Evolutionary conservation across 1,140 invertebrate genomes (phyloP), one percentile per base, ranked within the genome.

Genomic region (Dendrolimus kikuchii): DNA sequence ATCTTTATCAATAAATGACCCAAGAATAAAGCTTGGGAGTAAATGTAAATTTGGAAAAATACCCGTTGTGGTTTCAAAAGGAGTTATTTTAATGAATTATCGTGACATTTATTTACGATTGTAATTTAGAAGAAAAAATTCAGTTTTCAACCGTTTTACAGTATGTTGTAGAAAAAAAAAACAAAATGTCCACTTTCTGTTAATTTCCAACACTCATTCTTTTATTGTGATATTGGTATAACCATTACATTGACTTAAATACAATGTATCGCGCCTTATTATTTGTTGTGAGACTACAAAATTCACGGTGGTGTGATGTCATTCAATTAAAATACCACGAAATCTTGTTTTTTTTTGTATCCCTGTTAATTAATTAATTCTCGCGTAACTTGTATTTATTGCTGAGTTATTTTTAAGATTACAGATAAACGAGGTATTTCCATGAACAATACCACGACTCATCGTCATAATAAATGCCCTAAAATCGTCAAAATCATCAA

Each of bases 211-310:
- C 83, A 86, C 80, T 86, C 78, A 84, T 84, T 84, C 77, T 79
- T 84, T 86, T 81, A 86, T 86, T 86, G 69, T 74, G 71, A 74
- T 79, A 82, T 82, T 82, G 74, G 77, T 83, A 80, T 77, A 69
- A 48, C 38, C 68, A 79, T 77, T 73, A 74, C 62, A 78, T 62
- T 62, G 46, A 64, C 51, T 60, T 65, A 65, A 76, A 63, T 71
- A 56, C 46, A 57, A 67, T 38, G 62, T 72, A 62, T 71, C 67
- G 59, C 62, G 58, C 59, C 77, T 86, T 88, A 81, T 71, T 88
- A 88, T 88, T 88, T 88, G 87, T 87, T 88, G 87, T 88, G 87
- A 88, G 87, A 88, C 68, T 83, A 72, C 71, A 71, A 70, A 71
- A 64, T 59, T 71, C 49, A 57, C 57, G 55, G 66, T 68, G 63